phyloP scores from a whole-genome alignment of 2,888 invertebrate genomes.

The Sinohyriopsis cumingii region DNA sequence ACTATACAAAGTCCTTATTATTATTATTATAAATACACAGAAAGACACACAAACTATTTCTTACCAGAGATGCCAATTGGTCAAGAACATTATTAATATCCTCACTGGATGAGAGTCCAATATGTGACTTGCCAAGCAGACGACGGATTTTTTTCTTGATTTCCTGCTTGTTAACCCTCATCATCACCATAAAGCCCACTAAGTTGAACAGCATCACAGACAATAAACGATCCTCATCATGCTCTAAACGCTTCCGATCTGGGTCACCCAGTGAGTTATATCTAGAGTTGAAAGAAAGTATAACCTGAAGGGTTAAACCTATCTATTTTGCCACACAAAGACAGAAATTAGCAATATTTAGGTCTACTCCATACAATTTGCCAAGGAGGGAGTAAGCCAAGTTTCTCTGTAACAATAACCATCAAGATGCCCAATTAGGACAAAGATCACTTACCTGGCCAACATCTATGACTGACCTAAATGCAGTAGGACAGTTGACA shows the following conservation, averaged over 20 bases:
- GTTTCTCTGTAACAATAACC: no score
- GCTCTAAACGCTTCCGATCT: conserved; percentile 88
- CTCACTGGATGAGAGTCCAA: conserved; percentile 96
- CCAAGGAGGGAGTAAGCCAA: no score
- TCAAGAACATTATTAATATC: conserved; percentile 97
- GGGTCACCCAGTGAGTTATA: conserved; percentile 91
- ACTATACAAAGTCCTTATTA: no score
- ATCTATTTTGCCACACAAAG: no score
- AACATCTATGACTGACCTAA: no score
- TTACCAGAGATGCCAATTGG: conserved; percentile 92
- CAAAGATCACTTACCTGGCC: no score
- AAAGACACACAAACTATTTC: conserved; percentile 57
- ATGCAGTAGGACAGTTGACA: no score
- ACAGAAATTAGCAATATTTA: no score
- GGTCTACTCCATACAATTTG: no score
- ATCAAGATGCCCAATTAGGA: no score
- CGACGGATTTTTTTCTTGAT: conserved; percentile 79
- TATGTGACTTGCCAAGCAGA: conserved; percentile 97
- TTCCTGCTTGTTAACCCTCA: conserved; percentile 86
- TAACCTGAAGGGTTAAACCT: no score
- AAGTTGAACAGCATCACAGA: conserved; percentile 97
- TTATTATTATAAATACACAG: no score
- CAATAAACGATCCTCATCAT: conserved; percentile 96
- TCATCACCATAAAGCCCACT: conserved; percentile 94
- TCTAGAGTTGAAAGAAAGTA: conserved; percentile 65